Conservation (phyloP, 2,797 vertebrate genomes). For the Xerus rutilus region DNA sequence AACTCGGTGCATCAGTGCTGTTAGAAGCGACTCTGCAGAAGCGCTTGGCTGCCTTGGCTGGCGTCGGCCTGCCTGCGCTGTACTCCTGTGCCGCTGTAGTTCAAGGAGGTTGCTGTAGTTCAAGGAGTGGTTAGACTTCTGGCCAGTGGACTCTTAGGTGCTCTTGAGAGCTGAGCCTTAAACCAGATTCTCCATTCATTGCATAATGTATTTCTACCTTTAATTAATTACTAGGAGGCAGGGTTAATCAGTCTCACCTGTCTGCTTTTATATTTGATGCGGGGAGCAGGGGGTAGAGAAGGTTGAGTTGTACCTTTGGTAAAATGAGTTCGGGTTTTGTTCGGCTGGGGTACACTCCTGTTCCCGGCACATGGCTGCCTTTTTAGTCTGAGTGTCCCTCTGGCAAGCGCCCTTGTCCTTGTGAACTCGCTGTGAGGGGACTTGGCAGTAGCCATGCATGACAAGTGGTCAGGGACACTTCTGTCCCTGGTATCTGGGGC, state of each 20-base stretch:
- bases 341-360: neutral
- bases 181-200: neutral
- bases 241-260: neutral
- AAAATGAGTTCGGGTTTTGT: neutral
- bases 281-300: neutral
- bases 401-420: neutral
- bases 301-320: neutral
- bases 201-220: neutral
- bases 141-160: neutral
- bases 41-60: neutral
- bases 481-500: neutral
- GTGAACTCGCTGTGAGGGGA: neutral
- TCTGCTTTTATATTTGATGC: neutral
- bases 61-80: accelerated
- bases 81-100: neutral
- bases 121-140: neutral
- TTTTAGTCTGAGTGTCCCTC: neutral
- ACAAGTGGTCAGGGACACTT: neutral
- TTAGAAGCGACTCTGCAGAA: neutral
- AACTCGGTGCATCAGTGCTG: neutral
- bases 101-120: neutral
- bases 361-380: neutral
- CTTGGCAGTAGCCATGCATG: neutral
- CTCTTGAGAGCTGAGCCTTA: neutral
- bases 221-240: constrained; percentile 1